Conservation (phyloP, 2,113 vertebrate genomes). For the Vidua macroura region DNA sequence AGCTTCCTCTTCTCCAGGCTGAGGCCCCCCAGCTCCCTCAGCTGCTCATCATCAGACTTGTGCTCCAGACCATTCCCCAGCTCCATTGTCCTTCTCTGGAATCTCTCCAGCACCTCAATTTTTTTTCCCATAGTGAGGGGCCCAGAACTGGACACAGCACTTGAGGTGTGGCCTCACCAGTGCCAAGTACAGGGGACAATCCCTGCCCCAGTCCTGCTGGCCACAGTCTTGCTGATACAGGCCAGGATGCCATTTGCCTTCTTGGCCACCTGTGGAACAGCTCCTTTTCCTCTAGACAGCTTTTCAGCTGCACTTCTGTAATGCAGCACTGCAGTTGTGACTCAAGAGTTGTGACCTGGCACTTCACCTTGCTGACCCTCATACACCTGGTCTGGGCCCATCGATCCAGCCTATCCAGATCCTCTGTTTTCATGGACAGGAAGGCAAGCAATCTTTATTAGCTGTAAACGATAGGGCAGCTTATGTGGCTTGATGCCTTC, state of each 20-base stretch:
- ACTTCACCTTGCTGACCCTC: not conserved
- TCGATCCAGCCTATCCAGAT: not conserved
- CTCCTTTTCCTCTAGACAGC: not conserved
- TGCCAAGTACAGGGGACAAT: not conserved
- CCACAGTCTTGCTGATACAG: not conserved
- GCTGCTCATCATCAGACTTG: not conserved
- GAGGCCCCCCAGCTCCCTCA: not conserved
- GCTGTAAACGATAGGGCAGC: not conserved
- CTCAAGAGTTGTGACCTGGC: not conserved
- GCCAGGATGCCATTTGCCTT: not conserved
- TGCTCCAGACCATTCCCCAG: not conserved
- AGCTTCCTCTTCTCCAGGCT: not conserved
- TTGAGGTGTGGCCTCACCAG: not conserved
- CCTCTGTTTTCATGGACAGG: not conserved
- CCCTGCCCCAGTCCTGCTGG: not conserved
- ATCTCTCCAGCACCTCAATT: not conserved
- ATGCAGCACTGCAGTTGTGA: not conserved
- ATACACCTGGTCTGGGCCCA: not conserved
- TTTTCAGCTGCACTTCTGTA: not conserved
- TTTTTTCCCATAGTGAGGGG: not conserved
- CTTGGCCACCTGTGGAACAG: not conserved
- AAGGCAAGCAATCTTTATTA: not conserved
- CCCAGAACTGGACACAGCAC: not conserved
- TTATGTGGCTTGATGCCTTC: not conserved
- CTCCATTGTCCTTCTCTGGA: accelerated